Evolutionary conservation across 2,888 invertebrate species (phyloP).

Genomic region (Caenorhabditis panamensis): DNA sequence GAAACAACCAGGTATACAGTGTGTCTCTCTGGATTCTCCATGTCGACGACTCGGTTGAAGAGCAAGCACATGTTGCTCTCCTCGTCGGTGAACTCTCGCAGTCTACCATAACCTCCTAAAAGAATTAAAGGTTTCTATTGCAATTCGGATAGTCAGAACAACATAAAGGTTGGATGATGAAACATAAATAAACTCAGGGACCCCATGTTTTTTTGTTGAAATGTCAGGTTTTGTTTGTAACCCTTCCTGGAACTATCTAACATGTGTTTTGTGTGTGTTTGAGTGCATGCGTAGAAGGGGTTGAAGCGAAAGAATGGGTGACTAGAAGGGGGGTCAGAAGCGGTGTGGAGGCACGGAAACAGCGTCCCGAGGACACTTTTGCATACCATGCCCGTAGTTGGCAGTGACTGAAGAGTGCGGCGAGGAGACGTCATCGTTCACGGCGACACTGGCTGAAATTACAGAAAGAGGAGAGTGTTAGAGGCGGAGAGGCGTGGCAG

Average conservation of each 20-base stretch:
- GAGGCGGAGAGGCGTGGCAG: constrained; percentile 27
- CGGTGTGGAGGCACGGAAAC: neutral
- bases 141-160: too few relatives aligned
- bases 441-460: constrained; percentile 49
- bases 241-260: constrained; percentile 18
- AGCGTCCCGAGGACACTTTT: neutral
- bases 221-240: neutral
- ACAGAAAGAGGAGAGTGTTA: constrained; percentile 45
- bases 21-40: constrained; percentile 95
- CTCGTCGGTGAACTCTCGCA: constrained; percentile 89
- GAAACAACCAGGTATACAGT: constrained; percentile 95
- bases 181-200: constrained; percentile 16
- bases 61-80: constrained; percentile 90
- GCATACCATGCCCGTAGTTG: constrained; percentile 63
- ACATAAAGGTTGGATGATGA: constrained; percentile 3
- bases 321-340: constrained; percentile 9
- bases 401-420: constrained; percentile 51
- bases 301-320: constrained; percentile 29
- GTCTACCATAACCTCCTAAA: constrained; percentile 84
- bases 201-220: neutral
- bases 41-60: constrained; percentile 91
- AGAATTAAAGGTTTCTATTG: neutral
- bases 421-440: constrained; percentile 48
- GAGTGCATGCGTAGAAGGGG: constrained; percentile 38
- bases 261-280: constrained; percentile 4